Conservation (phyloP, 2,113 vertebrate genomes). For the Pituophis catenifer region DNA sequence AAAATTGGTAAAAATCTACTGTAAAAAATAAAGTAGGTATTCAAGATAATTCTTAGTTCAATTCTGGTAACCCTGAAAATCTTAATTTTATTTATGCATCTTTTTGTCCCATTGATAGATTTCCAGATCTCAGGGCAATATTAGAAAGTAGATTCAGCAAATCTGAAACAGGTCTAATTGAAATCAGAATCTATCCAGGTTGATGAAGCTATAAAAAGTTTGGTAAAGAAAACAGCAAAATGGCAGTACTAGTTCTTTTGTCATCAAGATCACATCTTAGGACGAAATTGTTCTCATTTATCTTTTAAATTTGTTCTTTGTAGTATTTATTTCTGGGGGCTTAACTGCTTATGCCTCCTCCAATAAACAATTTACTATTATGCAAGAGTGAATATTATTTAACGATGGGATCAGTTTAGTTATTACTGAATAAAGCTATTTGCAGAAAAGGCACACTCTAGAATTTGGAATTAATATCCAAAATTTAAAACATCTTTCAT, state of each 20-base stretch:
- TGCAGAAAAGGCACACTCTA: neutral
- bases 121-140: neutral
- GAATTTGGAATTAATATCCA: neutral
- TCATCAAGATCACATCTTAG: neutral
- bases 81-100: neutral
- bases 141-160: neutral
- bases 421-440: neutral
- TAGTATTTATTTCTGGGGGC: neutral
- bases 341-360: neutral
- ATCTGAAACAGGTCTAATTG: neutral
- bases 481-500: neutral
- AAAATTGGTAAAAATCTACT: neutral
- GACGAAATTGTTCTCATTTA: neutral
- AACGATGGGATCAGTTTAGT: neutral
- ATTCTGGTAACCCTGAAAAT: neutral
- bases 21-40: neutral
- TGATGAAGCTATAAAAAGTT: conserved; percentile 22
- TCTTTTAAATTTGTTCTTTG: neutral
- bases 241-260: neutral
- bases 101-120: neutral
- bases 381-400: neutral
- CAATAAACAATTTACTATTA: neutral
- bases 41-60: neutral
- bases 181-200: neutral
- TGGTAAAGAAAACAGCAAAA: neutral